These are phyloP conservation scores for Trissoscelio sp. DNA, from an alignment of 2,888 invertebrate genomes.

Conservation along the genomic window DNA sequence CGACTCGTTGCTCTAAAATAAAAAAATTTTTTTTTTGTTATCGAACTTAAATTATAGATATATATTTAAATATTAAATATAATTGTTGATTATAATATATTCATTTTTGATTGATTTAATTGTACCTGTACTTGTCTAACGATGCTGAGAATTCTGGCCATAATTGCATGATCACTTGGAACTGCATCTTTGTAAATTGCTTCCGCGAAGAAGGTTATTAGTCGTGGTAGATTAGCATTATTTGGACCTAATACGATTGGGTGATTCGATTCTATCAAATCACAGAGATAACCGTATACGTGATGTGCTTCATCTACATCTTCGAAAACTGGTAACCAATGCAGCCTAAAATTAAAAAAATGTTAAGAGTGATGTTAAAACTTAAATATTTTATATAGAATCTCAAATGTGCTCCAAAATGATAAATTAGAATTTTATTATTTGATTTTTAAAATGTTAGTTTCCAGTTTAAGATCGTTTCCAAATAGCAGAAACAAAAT, in stretches of 20 bases:
- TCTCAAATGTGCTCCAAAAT: not conserved
- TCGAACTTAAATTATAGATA: no score
- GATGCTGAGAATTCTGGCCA: conserved; percentile 92
- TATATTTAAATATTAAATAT: no score
- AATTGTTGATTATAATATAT: not conserved
- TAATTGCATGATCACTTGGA: conserved; percentile 89
- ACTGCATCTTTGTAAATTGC: conserved; percentile 94
- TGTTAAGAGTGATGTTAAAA: no score
- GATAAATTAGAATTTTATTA: conserved; percentile 1
- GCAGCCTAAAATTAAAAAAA: conserved; percentile 85
- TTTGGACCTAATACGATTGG: conserved; percentile 93
- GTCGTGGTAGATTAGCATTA: conserved; percentile 94
- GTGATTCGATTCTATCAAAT: conserved; percentile 96
- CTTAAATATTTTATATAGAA: no score
- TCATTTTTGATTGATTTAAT: not conserved
- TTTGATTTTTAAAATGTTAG: conserved; percentile 69
- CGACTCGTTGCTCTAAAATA: conserved; percentile 88
- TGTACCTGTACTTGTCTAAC: conserved; percentile 93
- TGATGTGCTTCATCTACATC: conserved; percentile 98
- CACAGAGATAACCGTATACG: conserved; percentile 97
- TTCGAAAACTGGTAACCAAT: conserved; percentile 98
- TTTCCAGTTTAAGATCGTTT: conserved; percentile 71
- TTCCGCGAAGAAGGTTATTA: conserved; percentile 95
- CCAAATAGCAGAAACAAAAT: conserved; percentile 35
- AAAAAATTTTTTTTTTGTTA: not conserved